A percentile compares a stretch with the other conserved stretches of the same genome.
These are phyloP conservation scores for Diacarnus erythraeanus DNA, from an alignment of 37 sponge, comb jelly and placozoan genomes.

Conservation along the genomic window DNA sequence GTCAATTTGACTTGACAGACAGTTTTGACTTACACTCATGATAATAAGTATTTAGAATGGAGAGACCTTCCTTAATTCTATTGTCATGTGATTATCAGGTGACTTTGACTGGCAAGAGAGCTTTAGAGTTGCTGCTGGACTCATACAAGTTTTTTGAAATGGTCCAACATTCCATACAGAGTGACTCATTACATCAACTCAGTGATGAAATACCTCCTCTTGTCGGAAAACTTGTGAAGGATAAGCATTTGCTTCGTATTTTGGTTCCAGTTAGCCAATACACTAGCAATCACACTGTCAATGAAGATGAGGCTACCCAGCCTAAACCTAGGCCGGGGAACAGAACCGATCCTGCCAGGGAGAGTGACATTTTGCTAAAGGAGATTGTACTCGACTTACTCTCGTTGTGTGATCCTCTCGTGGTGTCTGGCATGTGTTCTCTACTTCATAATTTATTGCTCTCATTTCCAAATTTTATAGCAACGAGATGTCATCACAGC, in stretches of 20 bases:
- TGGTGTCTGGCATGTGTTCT: slow-evolving; percentile 14
- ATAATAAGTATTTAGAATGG: no score
- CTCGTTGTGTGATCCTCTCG: slow-evolving; percentile 25
- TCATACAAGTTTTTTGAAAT: slow-evolving; percentile 1
- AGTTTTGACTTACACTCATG: neutral
- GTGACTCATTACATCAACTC: neutral
- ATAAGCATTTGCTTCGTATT: neutral
- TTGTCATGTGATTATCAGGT: neutral
- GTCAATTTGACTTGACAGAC: neutral
- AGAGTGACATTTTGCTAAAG: neutral
- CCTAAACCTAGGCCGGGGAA: neutral
- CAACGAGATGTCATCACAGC: neutral
- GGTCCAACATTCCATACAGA: neutral
- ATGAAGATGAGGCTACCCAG: neutral
- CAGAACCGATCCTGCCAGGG: neutral
- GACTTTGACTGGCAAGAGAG: neutral
- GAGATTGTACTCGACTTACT: neutral
- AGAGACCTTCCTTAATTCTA: no score
- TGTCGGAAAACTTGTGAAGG: neutral
- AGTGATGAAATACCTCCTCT: neutral
- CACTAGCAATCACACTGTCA: neutral
- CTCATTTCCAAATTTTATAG: slow-evolving; percentile 18
- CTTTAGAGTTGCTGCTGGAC: slow-evolving; percentile 18
- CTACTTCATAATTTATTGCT: slow-evolving; percentile 27
- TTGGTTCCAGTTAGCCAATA: neutral